phyloP scores from a whole-genome alignment of 2,113 vertebrate genomes.

The Chloropsis cyanopogon region DNA sequence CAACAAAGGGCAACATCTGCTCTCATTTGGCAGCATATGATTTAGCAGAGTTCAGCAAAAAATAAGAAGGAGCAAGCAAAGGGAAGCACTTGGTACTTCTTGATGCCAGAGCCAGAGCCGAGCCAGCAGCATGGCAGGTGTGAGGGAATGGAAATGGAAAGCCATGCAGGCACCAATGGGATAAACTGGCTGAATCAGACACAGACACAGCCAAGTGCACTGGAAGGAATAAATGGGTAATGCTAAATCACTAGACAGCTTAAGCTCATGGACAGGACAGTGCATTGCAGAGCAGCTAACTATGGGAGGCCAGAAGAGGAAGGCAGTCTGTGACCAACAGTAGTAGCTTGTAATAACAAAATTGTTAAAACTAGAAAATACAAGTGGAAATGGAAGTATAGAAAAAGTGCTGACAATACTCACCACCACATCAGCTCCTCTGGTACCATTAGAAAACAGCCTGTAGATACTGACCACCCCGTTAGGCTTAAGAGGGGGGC shows the following conservation, averaged over 20 bases:
- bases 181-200: not conserved
- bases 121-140: not conserved
- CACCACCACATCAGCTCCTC: slow-evolving; percentile 77
- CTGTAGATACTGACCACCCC: slow-evolving; percentile 87
- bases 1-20: not conserved
- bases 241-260: not conserved
- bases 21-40: not conserved
- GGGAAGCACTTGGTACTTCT: not conserved
- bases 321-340: not conserved
- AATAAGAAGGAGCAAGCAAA: not conserved
- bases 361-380: not conserved
- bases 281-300: not conserved
- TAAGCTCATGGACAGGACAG: not conserved
- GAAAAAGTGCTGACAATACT: not conserved
- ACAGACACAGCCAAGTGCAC: not conserved
- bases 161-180: not conserved
- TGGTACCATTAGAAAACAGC: slow-evolving; percentile 76
- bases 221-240: not conserved
- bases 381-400: not conserved
- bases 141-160: not conserved
- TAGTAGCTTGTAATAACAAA: not conserved
- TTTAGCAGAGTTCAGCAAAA: slow-evolving; percentile 7
- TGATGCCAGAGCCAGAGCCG: not conserved
- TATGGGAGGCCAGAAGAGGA: not conserved
- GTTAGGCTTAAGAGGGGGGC: slow-evolving; percentile 77